phyloP scores from a whole-genome alignment of 2,888 invertebrate genomes.

The Mimachlamys varia region DNA sequence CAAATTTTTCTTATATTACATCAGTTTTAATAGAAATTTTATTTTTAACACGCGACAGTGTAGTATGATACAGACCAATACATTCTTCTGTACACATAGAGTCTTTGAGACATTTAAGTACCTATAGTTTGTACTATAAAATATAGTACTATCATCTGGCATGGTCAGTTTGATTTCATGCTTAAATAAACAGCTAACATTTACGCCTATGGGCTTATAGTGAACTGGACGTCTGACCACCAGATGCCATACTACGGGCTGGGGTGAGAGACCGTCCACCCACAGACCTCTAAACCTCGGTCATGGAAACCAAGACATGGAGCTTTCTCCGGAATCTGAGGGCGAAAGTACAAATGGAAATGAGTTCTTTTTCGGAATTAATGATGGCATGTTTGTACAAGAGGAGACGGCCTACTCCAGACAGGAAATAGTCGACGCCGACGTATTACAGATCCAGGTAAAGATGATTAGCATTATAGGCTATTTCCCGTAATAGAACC shows the following conservation, averaged over 20 bases:
- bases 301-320: background rate
- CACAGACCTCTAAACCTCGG: background rate
- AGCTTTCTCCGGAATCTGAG: background rate
- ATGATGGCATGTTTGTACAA: background rate
- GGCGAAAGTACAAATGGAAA: background rate
- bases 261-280: background rate
- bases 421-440: background rate
- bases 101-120: background rate
- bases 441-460: background rate
- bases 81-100: too few relatives aligned
- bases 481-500: too few relatives aligned
- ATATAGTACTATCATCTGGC: background rate
- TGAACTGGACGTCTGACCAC: background rate
- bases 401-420: background rate
- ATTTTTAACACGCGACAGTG: too few relatives aligned
- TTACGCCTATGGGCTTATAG: background rate
- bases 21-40: too few relatives aligned
- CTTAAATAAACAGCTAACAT: background rate
- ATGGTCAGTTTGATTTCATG: slow-evolving; percentile 22
- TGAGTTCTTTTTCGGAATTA: background rate
- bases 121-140: background rate
- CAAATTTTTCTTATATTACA: too few relatives aligned
- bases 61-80: too few relatives aligned
- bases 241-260: background rate
- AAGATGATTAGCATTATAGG: background rate